These are phyloP conservation scores for Macheiramphus alcinus DNA, from an alignment of 2,113 vertebrate genomes.

Conservation along the genomic window DNA sequence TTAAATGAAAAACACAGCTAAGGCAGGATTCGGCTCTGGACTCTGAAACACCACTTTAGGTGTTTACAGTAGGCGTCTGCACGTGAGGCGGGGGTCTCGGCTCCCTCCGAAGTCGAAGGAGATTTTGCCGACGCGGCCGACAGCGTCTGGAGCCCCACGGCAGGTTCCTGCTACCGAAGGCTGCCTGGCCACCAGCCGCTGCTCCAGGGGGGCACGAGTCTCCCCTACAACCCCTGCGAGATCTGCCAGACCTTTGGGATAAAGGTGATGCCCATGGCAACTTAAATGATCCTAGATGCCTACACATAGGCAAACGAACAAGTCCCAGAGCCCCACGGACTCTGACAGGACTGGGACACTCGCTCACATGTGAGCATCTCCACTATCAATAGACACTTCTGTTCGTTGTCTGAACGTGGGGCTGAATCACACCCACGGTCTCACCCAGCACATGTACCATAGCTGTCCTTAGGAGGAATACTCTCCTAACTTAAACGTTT, in stretches of 20 bases:
- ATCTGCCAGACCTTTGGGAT: neutral
- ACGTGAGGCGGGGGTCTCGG: fast-evolving
- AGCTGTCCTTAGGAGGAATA: neutral
- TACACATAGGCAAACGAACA: neutral
- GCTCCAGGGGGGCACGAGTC: neutral
- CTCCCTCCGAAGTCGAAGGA: neutral
- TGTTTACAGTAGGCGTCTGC: neutral
- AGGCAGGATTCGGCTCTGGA: neutral
- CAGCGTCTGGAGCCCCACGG: neutral
- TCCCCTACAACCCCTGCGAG: neutral
- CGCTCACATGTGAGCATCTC: neutral
- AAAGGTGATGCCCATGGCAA: neutral
- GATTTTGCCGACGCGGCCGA: neutral
- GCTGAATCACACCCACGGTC: neutral
- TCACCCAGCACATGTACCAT: fast-evolving
- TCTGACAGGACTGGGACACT: neutral
- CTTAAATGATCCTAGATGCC: neutral
- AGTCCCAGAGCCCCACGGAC: neutral
- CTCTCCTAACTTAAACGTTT: neutral
- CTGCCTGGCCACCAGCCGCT: neutral
- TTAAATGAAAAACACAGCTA: neutral
- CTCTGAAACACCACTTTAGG: neutral
- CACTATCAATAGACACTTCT: neutral
- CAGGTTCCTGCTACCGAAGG: fast-evolving
- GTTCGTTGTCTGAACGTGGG: neutral